Conservation (phyloP, 2,113 vertebrate genomes). For the Calcarius ornatus region DNA sequence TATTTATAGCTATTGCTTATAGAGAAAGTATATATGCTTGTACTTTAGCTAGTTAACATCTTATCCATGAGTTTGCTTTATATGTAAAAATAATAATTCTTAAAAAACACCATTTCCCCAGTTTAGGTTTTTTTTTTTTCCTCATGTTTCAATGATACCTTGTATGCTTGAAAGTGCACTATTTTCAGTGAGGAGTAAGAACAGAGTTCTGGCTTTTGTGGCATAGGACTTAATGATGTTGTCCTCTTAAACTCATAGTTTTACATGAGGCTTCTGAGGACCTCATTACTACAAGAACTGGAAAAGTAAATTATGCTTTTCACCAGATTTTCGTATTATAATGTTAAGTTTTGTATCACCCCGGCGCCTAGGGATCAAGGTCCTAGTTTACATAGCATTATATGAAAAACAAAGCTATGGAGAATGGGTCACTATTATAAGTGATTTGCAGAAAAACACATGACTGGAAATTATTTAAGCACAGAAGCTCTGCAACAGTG, state of each 20-base stretch:
- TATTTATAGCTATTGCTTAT: not conserved
- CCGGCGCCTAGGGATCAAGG: not conserved
- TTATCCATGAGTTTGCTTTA: not conserved
- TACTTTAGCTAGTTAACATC: not conserved
- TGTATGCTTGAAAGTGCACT: not conserved
- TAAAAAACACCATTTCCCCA: accelerated
- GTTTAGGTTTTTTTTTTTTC: not conserved
- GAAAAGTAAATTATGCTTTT: not conserved
- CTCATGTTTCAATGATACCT: not conserved
- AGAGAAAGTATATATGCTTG: not conserved
- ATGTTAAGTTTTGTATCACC: not conserved
- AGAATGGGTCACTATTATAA: not conserved
- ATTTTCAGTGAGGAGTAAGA: not conserved
- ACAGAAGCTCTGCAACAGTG: not conserved
- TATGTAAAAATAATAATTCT: not conserved
- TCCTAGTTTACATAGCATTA: not conserved
- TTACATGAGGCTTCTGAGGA: not conserved
- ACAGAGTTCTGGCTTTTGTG: not conserved
- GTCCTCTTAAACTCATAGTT: not conserved
- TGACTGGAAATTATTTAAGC: not conserved
- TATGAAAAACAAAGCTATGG: not conserved
- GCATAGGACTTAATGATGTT: not conserved
- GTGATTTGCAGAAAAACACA: not conserved
- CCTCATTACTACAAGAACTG: not conserved
- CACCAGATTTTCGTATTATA: not conserved